Evolutionary conservation across 2,113 vertebrate genomes (phyloP).

Genomic region (Hipposideros armiger): DNA sequence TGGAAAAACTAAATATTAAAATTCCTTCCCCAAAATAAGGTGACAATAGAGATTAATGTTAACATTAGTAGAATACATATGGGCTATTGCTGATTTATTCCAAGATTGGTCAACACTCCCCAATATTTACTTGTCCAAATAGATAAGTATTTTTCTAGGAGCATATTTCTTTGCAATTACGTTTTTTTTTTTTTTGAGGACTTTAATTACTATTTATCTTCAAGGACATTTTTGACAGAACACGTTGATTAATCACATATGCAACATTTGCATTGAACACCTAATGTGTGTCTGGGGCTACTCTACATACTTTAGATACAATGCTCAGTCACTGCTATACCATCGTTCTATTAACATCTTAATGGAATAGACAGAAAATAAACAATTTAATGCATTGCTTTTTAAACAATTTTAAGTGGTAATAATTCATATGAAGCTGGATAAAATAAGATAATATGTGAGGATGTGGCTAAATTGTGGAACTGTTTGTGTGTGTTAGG

Average conservation of each 20-base stretch:
- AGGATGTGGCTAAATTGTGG: background rate
- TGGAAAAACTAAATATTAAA: background rate
- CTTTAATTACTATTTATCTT: background rate
- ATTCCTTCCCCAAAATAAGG: background rate
- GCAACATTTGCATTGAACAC: background rate
- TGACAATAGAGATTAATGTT: background rate
- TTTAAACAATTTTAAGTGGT: background rate
- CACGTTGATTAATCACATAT: fast-evolving
- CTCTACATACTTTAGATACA: background rate
- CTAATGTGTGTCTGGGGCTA: background rate
- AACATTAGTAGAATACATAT: background rate
- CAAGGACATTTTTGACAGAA: background rate
- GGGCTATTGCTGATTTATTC: background rate
- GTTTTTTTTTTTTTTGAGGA: background rate
- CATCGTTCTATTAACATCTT: background rate
- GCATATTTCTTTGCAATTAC: background rate
- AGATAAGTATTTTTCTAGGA: background rate
- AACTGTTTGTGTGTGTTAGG: background rate
- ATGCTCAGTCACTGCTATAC: fast-evolving
- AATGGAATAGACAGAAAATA: background rate
- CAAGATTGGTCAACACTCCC: background rate
- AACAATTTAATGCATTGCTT: background rate
- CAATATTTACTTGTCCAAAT: background rate
- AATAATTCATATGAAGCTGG: background rate
- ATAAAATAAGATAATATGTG: background rate